Evolutionary conservation across 2,797 vertebrate genomes (phyloP).

Genomic region (Alectoris magna): DNA sequence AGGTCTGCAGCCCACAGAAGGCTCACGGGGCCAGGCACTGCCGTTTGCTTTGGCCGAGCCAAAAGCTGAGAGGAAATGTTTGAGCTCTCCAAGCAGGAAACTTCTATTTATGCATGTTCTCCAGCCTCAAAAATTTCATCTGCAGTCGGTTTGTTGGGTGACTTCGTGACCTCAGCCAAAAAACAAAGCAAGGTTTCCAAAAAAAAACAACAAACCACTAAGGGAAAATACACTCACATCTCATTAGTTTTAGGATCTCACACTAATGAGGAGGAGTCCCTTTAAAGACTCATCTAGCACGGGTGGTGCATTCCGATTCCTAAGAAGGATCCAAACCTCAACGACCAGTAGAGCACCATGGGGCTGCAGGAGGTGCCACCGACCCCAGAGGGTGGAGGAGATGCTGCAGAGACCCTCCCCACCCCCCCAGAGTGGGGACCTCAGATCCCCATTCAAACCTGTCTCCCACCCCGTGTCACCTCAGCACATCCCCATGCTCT

Average conservation of each 20-base stretch:
- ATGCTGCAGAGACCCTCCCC: neutral
- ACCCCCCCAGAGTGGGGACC: neutral
- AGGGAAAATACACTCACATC: slow-evolving; percentile 49
- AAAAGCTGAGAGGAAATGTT: slow-evolving; percentile 56
- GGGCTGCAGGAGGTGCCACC: neutral
- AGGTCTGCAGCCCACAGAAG: neutral
- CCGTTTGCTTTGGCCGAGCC: slow-evolving; percentile 33
- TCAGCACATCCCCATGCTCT: neutral
- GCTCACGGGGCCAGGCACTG: neutral
- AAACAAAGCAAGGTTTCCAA: slow-evolving; percentile 68
- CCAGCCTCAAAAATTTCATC: slow-evolving; percentile 64
- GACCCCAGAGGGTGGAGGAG: neutral
- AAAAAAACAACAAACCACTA: slow-evolving; percentile 51
- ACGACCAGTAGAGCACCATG: neutral
- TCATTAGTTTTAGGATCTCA: slow-evolving; percentile 63
- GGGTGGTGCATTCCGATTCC: rapidly evolving
- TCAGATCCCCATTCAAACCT: neutral
- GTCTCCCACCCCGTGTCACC: neutral
- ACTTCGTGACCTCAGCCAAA: slow-evolving; percentile 67
- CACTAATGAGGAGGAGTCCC: slow-evolving; percentile 44
- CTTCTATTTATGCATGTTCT: slow-evolving; percentile 68
- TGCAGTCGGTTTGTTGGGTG: slow-evolving; percentile 50
- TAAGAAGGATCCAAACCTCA: neutral
- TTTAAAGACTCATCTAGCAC: neutral
- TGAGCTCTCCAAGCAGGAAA: slow-evolving; percentile 67